These are phyloP conservation scores for Terrapene triunguis DNA, from an alignment of 2,113 vertebrate genomes.

Conservation along the genomic window DNA sequence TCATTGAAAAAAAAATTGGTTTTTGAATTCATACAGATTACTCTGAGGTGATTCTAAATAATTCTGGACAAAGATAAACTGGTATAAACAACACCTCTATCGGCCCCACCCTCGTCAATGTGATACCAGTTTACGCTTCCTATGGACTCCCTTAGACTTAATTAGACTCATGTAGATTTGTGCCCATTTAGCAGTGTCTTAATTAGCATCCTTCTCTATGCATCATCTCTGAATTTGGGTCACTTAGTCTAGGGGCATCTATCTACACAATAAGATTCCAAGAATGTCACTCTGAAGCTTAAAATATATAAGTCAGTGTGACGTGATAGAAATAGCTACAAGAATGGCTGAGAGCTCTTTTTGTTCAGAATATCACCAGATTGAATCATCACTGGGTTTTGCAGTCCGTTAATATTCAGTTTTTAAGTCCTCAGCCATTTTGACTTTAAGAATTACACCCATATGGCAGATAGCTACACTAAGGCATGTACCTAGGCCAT, in stretches of 20 bases:
- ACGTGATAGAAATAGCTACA: no score
- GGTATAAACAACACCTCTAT: background rate
- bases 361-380: no score
- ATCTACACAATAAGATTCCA: background rate
- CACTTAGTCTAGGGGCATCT: background rate
- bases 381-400: no score
- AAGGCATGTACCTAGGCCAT: no score
- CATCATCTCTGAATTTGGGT: background rate
- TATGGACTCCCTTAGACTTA: background rate
- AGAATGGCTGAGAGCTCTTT: no score
- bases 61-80: background rate
- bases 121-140: fast-evolving
- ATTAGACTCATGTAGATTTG: fast-evolving
- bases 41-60: background rate
- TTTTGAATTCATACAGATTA: background rate
- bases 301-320: no score
- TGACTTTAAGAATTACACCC: no score
- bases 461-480: no score
- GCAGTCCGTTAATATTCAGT: no score
- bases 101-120: background rate
- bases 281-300: no score
- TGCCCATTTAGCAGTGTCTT: background rate
- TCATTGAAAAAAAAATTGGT: background rate
- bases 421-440: no score
- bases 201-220: background rate